Percentiles rank a stretch among this genome's conserved stretches.
Conservation (phyloP, 2,113 vertebrate genomes). For the Melanerpes formicivorus region DNA sequence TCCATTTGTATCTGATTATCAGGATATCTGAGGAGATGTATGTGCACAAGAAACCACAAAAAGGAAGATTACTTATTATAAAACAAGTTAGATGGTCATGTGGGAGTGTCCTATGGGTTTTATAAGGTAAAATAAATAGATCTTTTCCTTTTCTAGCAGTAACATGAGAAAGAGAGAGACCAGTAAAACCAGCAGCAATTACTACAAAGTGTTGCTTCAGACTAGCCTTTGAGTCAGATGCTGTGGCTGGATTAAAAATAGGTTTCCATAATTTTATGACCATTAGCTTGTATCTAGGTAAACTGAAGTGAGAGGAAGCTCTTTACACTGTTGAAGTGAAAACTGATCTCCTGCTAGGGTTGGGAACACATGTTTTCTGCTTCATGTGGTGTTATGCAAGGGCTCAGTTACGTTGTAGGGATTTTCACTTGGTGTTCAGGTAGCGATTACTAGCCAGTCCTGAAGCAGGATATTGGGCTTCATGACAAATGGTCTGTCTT, state of each 20-base stretch:
- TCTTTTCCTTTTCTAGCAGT: background rate
- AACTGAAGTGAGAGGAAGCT: background rate
- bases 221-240: background rate
- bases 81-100: background rate
- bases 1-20: background rate
- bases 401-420: background rate
- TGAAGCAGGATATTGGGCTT: background rate
- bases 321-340: background rate
- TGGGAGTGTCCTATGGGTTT: background rate
- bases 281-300: background rate
- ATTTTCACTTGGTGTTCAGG: background rate
- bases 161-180: background rate
- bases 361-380: background rate
- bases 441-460: background rate
- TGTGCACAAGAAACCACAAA: background rate
- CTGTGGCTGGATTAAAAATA: background rate
- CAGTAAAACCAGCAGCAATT: background rate
- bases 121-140: background rate
- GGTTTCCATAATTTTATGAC: background rate
- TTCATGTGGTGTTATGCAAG: background rate
- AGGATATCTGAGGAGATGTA: background rate
- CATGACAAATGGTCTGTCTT: background rate
- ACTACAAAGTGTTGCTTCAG: background rate
- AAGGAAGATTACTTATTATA: background rate
- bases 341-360: background rate